Percentiles rank a stretch among this genome's conserved stretches.
These are phyloP conservation scores for Anthopleura xanthogrammica DNA, from an alignment of 92 coral and sea anemone genomes.

Conservation along the genomic window DNA sequence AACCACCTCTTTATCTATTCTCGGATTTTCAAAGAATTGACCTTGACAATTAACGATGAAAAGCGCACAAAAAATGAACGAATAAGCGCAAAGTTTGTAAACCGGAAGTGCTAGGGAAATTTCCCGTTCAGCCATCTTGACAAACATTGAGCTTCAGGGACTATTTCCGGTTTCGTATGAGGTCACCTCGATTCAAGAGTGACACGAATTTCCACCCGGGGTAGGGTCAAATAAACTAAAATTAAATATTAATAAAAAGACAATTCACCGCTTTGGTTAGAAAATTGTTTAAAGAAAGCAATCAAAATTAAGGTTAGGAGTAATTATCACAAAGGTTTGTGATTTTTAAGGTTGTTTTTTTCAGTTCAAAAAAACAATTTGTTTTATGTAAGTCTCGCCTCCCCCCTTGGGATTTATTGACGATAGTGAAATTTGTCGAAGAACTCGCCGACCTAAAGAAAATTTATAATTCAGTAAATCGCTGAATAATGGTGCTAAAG, in stretches of 20 bases:
- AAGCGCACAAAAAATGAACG: neutral
- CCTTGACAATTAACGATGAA: neutral
- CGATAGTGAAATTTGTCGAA: slow-evolving; percentile 16
- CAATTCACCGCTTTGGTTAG: neutral
- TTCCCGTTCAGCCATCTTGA: slow-evolving; percentile 19
- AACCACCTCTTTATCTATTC: slow-evolving; percentile 40
- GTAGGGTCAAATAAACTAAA: neutral
- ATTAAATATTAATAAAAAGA: slow-evolving; percentile 25
- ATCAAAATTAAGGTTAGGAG: neutral
- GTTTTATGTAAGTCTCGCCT: neutral
- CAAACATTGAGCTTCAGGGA: neutral
- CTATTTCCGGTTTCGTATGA: slow-evolving; percentile 13
- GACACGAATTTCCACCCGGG: neutral
- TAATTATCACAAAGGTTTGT: neutral
- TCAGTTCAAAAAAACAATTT: neutral
- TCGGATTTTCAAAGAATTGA: slow-evolving; percentile 16
- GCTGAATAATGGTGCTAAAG: slow-evolving; percentile 27
- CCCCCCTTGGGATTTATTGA: slow-evolving; percentile 11
- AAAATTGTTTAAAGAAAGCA: neutral
- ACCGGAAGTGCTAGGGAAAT: slow-evolving; percentile 16
- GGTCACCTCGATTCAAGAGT: slow-evolving; percentile 18
- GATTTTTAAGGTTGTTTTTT: neutral
- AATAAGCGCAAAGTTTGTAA: slow-evolving; percentile 4
- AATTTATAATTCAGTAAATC: neutral
- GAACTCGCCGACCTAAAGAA: neutral